Conservation (phyloP, 2,888 invertebrate species). For the Limnephilus marmoratus region DNA sequence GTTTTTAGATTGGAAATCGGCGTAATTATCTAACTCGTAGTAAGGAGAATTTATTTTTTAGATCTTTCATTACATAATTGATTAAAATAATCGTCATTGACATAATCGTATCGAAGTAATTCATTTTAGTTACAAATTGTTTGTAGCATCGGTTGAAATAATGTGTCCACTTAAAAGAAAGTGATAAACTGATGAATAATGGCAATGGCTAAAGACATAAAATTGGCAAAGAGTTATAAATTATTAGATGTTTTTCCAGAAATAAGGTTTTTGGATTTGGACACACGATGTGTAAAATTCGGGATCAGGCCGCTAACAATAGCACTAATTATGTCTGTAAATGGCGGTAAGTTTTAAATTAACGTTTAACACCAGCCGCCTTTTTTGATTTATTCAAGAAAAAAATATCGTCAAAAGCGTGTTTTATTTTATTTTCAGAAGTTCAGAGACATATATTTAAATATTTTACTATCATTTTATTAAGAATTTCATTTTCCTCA, state of each 20-base stretch:
- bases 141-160: neutral
- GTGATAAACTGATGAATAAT: neutral
- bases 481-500: no score
- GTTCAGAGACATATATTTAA: no score
- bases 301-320: no score
- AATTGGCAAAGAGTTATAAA: neutral
- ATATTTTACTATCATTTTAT: no score
- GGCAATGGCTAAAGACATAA: neutral
- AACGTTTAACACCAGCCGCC: no score
- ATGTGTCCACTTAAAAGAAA: neutral
- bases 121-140: neutral
- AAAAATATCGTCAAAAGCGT: no score
- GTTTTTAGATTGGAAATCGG: neutral
- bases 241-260: neutral
- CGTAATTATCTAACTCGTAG: neutral
- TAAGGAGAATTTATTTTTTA: neutral
- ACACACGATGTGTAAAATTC: no score
- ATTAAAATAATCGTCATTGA: neutral
- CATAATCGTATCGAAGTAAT: neutral
- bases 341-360: no score
- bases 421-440: no score
- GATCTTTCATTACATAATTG: neutral
- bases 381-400: no score
- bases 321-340: no score
- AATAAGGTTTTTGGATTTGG: neutral